Percentiles rank a stretch among this genome's conserved stretches.
phyloP scores from a whole-genome alignment of 2,113 vertebrate species.

The Thymallus thymallus region DNA sequence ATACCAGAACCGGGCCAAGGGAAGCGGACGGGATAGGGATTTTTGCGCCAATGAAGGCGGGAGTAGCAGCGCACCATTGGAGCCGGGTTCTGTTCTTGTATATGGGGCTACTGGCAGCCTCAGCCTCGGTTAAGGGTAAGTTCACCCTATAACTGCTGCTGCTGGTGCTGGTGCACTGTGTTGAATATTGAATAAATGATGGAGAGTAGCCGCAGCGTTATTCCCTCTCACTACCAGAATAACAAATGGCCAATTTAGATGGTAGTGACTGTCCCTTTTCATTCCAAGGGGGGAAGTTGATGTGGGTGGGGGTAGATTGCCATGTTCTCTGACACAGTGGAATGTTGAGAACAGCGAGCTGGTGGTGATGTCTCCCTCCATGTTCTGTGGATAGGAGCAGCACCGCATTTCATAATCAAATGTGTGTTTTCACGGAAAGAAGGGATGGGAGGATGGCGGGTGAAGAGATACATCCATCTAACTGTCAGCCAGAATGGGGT shows the following conservation, averaged over 20 bases:
- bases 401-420: not conserved
- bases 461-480: not conserved
- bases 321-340: not conserved
- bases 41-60: constrained; percentile 81
- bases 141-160: constrained; percentile 43
- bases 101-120: constrained; percentile 84
- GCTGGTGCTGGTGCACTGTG: constrained; percentile 23
- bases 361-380: not conserved
- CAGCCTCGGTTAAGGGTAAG: constrained; percentile 86
- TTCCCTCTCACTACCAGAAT: constrained; percentile 48
- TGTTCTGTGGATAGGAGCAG: not conserved
- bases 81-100: constrained; percentile 87
- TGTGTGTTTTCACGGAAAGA: not conserved
- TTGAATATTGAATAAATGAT: not conserved
- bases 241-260: constrained; percentile 45
- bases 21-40: constrained; percentile 76
- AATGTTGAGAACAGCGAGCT: not conserved
- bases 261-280: not conserved
- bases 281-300: not conserved
- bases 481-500: not conserved
- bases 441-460: too few species aligned
- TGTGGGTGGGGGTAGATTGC: not conserved
- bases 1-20: constrained; percentile 52
- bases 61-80: constrained; percentile 79
- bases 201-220: constrained; percentile 57